Percentiles rank a stretch among this genome's conserved stretches.
Evolutionary conservation across 2,797 vertebrate species (phyloP).

Genomic region (Enteromius thamalakanensis): DNA sequence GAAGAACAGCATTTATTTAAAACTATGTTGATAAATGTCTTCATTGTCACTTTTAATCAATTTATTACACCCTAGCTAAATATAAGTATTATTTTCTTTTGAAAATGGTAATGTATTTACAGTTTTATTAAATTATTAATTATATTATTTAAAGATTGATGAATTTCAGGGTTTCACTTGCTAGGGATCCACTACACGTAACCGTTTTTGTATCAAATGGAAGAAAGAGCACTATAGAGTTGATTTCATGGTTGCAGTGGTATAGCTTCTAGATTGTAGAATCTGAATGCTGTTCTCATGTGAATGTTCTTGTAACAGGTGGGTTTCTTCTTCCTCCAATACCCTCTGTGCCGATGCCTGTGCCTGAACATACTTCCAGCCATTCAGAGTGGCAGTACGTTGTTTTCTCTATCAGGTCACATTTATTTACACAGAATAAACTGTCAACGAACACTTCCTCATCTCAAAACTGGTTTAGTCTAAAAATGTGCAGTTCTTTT

Average conservation of each 20-base stretch:
- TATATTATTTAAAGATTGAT: background rate
- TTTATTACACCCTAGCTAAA: background rate
- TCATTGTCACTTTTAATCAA: too few relatives aligned
- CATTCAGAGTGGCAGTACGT: constrained; percentile 74
- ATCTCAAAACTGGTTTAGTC: too few relatives aligned
- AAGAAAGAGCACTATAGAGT: too few relatives aligned
- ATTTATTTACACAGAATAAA: background rate
- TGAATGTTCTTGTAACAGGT: constrained; percentile 58
- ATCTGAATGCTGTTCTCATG: background rate
- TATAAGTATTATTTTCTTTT: background rate
- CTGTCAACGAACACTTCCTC: too few relatives aligned
- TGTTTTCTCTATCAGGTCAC: background rate
- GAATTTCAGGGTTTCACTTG: too few relatives aligned
- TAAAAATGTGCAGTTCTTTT: too few relatives aligned
- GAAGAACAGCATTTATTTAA: too few relatives aligned
- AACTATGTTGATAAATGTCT: too few relatives aligned
- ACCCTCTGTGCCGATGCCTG: constrained; percentile 64
- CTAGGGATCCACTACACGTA: background rate
- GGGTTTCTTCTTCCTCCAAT: constrained; percentile 78
- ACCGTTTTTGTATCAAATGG: background rate
- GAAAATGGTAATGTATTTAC: background rate
- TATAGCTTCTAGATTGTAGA: background rate
- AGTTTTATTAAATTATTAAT: background rate
- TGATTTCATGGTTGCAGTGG: background rate
- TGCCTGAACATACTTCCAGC: constrained; percentile 63